phyloP scores from a whole-genome alignment of 1,140 invertebrate genomes.

The Platyura marginata region DNA sequence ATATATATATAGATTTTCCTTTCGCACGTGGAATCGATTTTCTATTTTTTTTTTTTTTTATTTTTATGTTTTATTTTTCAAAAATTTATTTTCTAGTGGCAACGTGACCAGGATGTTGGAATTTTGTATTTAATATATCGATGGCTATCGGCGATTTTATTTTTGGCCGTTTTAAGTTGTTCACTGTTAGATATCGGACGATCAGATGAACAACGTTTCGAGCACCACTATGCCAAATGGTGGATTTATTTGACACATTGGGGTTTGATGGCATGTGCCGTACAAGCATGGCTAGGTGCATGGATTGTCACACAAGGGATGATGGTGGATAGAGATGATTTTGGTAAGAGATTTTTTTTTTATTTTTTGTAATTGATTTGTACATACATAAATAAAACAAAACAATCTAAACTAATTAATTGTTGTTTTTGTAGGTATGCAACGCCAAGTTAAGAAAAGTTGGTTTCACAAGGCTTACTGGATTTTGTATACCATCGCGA shows the following conservation, averaged over 20 bases:
- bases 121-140: constrained; percentile 34
- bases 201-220: constrained; percentile 17
- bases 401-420: background rate
- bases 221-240: constrained; percentile 24
- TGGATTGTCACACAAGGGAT: constrained; percentile 24
- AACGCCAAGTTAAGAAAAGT: constrained; percentile 20
- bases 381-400: background rate
- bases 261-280: constrained; percentile 32
- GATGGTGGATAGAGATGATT: constrained; percentile 25
- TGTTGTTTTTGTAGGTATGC: constrained; percentile 8
- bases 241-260: constrained; percentile 49
- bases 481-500: constrained; percentile 36
- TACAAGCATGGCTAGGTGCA: constrained; percentile 23
- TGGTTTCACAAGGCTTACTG: constrained; percentile 35
- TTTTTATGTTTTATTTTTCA: too few relatives aligned
- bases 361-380: background rate
- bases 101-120: constrained; percentile 16
- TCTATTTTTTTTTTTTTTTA: too few relatives aligned
- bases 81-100: constrained; percentile 31
- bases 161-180: constrained; percentile 29
- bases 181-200: constrained; percentile 31
- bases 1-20: too few relatives aligned
- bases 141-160: constrained; percentile 30
- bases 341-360: constrained; percentile 4
- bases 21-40: too few relatives aligned